These are phyloP conservation scores for Hipposideros larvatus DNA, from an alignment of 2,797 vertebrate genomes.

Conservation along the genomic window DNA sequence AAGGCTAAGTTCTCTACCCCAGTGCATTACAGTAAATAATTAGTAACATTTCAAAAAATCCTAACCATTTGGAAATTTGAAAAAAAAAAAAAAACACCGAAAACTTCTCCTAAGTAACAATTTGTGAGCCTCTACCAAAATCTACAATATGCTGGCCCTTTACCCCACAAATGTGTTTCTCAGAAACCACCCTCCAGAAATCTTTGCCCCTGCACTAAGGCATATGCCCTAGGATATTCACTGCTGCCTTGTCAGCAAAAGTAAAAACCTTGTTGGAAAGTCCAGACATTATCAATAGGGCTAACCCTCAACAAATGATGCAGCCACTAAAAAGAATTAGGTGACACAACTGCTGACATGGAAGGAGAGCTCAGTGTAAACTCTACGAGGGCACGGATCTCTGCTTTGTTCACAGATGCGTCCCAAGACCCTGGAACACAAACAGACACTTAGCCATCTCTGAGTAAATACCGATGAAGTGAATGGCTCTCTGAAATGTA, in stretches of 20 bases:
- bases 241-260: background rate
- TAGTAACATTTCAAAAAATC: background rate
- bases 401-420: background rate
- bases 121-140: background rate
- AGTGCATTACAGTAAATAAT: background rate
- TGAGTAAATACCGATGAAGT: background rate
- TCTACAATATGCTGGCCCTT: background rate
- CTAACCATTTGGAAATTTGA: background rate
- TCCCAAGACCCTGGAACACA: background rate
- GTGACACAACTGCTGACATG: background rate
- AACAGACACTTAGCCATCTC: fast-evolving
- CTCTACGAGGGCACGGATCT: fast-evolving
- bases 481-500: background rate
- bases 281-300: background rate
- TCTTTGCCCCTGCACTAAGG: background rate
- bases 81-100: background rate
- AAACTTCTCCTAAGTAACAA: background rate
- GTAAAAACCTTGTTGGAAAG: background rate
- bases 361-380: too few species aligned
- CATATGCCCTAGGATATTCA: too few species aligned
- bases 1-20: background rate
- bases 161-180: background rate
- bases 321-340: background rate
- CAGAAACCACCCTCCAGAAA: background rate
- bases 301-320: background rate